These are phyloP conservation scores for Merodon equestris DNA, from an alignment of 2,888 invertebrate genomes.

Conservation along the genomic window DNA sequence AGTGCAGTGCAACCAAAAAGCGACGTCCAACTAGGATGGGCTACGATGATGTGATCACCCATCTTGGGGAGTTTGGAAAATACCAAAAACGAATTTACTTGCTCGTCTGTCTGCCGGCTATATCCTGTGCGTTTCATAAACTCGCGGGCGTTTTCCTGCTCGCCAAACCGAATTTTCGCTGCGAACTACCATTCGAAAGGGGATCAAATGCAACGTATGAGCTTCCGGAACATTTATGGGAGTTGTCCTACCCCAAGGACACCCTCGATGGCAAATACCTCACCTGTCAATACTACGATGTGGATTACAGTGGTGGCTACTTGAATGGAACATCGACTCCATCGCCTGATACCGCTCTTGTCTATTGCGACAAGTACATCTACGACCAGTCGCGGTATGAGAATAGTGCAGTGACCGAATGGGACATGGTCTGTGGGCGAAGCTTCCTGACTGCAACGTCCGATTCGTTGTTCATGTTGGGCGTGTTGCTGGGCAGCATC, in stretches of 20 bases:
- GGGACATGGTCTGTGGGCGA: slow-evolving; percentile 84
- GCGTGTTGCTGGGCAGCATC: slow-evolving; percentile 86
- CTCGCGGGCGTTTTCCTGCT: slow-evolving; percentile 85
- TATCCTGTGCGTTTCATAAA: slow-evolving; percentile 87
- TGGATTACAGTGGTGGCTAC: slow-evolving; percentile 77
- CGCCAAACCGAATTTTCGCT: slow-evolving; percentile 84
- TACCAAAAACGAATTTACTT: slow-evolving; percentile 86
- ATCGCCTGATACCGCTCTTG: slow-evolving; percentile 71
- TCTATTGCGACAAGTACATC: slow-evolving; percentile 81
- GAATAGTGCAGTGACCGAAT: slow-evolving; percentile 85
- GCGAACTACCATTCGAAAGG: slow-evolving; percentile 81
- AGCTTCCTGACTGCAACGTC: slow-evolving; percentile 83
- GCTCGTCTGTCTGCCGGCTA: slow-evolving; percentile 84
- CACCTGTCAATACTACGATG: slow-evolving; percentile 80
- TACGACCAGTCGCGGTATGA: slow-evolving; percentile 82
- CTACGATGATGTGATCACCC: slow-evolving; percentile 84
- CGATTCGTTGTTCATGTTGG: slow-evolving; percentile 84
- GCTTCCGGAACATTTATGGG: slow-evolving; percentile 78
- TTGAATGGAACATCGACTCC: slow-evolving; percentile 72
- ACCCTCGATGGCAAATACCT: slow-evolving; percentile 78
- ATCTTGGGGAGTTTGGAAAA: slow-evolving; percentile 85
- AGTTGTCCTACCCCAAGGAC: slow-evolving; percentile 81
- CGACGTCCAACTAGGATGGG: slow-evolving; percentile 79
- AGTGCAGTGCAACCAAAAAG: slow-evolving; percentile 1
- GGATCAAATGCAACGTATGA: slow-evolving; percentile 78